phyloP scores from a whole-genome alignment of 2,113 vertebrate genomes.

The Lynx canadensis region DNA sequence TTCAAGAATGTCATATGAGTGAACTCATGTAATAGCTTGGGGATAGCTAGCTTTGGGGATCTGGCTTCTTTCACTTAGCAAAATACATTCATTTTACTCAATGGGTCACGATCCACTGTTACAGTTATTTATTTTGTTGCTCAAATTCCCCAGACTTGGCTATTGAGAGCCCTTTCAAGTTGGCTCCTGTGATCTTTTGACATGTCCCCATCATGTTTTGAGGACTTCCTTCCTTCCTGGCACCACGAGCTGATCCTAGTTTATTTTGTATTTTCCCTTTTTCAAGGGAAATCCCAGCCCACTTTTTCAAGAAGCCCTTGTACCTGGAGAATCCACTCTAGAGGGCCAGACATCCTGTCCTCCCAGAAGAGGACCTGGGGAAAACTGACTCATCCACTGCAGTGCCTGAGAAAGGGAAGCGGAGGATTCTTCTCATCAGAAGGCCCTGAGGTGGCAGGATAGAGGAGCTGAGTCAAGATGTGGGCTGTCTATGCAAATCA shows the following conservation, averaged over 20 bases:
- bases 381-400: background rate
- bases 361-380: background rate
- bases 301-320: background rate
- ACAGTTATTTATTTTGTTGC: background rate
- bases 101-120: background rate
- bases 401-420: background rate
- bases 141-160: background rate
- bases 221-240: background rate
- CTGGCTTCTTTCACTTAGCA: background rate
- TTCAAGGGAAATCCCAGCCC: background rate
- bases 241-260: background rate
- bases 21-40: background rate
- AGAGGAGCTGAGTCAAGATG: rapidly evolving
- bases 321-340: background rate
- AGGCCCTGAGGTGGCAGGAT: background rate
- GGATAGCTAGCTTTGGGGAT: background rate
- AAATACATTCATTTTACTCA: background rate
- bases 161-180: background rate
- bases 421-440: background rate
- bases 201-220: background rate
- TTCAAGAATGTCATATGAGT: background rate
- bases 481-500: no score
- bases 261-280: background rate
- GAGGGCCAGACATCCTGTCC: background rate
- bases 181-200: background rate